A percentile compares a stretch with the other conserved stretches of the same genome.
Evolutionary conservation across 1,140 invertebrate genomes (phyloP).

Genomic region (Tetragnatha versicolor): DNA sequence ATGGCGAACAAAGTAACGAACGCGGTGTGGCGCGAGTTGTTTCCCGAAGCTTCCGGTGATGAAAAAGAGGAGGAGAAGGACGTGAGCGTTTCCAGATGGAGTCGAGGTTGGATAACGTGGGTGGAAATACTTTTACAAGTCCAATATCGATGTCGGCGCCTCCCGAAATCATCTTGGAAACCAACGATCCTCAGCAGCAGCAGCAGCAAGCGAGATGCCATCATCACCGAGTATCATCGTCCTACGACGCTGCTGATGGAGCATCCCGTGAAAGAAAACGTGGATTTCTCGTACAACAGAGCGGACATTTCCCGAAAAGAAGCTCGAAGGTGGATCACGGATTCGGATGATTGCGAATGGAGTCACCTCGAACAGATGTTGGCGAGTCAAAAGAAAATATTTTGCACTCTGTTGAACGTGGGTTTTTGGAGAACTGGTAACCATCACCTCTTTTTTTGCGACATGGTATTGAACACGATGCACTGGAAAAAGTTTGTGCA

Average conservation of each 20-base stretch:
- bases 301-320: not conserved
- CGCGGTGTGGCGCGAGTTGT: too few relatives aligned
- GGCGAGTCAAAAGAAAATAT: not conserved
- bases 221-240: not conserved
- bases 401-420: not conserved
- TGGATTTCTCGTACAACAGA: not conserved
- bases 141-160: too few relatives aligned
- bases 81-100: too few relatives aligned
- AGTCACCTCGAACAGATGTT: not conserved
- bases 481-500: not conserved
- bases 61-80: too few relatives aligned
- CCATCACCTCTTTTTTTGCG: not conserved
- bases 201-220: not conserved
- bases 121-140: not conserved
- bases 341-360: not conserved
- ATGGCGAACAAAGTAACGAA: too few relatives aligned
- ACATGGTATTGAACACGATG: not conserved
- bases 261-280: not conserved
- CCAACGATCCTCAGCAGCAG: not conserved
- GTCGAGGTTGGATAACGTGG: conserved; percentile 1
- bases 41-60: too few relatives aligned
- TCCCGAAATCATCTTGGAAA: not conserved
- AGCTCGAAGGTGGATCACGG: not conserved
- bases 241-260: not conserved
- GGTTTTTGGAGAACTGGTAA: not conserved